A percentile compares a stretch with the other conserved stretches of the same genome.
Evolutionary conservation across 2,888 invertebrate species (phyloP).

Genomic region (Chaetoderma sp.): DNA sequence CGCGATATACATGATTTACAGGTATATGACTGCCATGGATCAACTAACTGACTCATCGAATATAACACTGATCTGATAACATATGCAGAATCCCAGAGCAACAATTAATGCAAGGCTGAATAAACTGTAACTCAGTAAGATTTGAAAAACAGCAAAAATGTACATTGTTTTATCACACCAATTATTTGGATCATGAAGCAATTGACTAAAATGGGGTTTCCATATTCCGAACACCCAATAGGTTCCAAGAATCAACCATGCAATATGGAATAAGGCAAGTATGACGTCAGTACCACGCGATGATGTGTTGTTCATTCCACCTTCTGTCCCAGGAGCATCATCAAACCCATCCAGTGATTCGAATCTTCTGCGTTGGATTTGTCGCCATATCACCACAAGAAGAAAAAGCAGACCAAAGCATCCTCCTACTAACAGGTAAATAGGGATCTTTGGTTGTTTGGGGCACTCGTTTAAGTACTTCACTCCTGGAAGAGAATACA

Average conservation of each 20-base stretch:
- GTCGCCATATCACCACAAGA: slow-evolving; percentile 74
- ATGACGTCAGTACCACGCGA: slow-evolving; percentile 77
- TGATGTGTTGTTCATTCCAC: slow-evolving; percentile 69
- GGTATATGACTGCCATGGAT: no score
- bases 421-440: slow-evolving; percentile 88
- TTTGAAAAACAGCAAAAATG: slow-evolving; percentile 81
- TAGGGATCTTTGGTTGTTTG: slow-evolving; percentile 80
- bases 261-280: slow-evolving; percentile 79
- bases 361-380: slow-evolving; percentile 72
- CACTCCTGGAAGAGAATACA: slow-evolving; percentile 74
- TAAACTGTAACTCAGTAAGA: slow-evolving; percentile 79
- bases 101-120: slow-evolving; percentile 61
- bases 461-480: slow-evolving; percentile 86
- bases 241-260: slow-evolving; percentile 84
- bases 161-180: slow-evolving; percentile 86
- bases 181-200: slow-evolving; percentile 80
- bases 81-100: slow-evolving; percentile 41
- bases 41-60: no score
- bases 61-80: slow-evolving; percentile 34
- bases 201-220: slow-evolving; percentile 82
- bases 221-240: slow-evolving; percentile 83
- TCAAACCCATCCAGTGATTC: slow-evolving; percentile 59
- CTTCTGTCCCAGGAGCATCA: slow-evolving; percentile 49
- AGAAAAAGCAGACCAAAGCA: slow-evolving; percentile 78
- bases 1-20: no score